These are phyloP conservation scores for Cardiocondyla obscurior DNA, from an alignment of 1,140 invertebrate genomes.

Conservation along the genomic window DNA sequence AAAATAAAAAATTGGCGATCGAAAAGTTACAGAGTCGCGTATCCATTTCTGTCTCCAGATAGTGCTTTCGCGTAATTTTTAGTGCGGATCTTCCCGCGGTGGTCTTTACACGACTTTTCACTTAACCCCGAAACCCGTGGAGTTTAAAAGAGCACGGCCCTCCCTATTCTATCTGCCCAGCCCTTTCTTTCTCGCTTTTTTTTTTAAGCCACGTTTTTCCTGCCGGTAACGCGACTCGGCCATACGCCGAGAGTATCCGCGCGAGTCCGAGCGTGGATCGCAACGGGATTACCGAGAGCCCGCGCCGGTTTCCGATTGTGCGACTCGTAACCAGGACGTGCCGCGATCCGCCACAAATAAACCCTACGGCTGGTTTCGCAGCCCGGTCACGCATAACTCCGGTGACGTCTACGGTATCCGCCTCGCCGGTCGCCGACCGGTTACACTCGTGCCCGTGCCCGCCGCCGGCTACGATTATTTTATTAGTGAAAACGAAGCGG, in stretches of 20 bases:
- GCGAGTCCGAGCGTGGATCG: slow-evolving; percentile 47
- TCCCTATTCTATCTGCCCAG: background rate
- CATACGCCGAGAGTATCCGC: slow-evolving; percentile 21
- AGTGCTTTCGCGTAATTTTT: slow-evolving; percentile 58
- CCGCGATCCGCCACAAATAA: slow-evolving; percentile 18
- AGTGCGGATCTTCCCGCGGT: slow-evolving; percentile 32
- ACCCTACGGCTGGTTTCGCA: slow-evolving; percentile 15
- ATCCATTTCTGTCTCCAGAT: background rate
- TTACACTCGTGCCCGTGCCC: background rate
- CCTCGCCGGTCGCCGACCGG: slow-evolving; percentile 4
- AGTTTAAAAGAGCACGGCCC: slow-evolving; percentile 62
- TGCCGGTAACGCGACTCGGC: background rate
- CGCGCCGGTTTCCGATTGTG: slow-evolving; percentile 53
- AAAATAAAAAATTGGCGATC: background rate
- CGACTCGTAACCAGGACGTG: slow-evolving; percentile 47
- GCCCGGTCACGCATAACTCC: slow-evolving; percentile 53
- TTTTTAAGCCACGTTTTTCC: slow-evolving; percentile 7
- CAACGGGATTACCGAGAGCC: slow-evolving; percentile 53
- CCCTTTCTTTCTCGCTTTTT: background rate
- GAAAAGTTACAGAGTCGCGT: slow-evolving; percentile 39
- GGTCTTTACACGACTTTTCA: slow-evolving; percentile 76
- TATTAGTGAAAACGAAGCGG: slow-evolving; percentile 40
- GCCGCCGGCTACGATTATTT: slow-evolving; percentile 30
- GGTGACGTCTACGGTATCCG: slow-evolving; percentile 46
- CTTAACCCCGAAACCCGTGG: slow-evolving; percentile 64